A percentile compares a stretch with the other conserved stretches of the same genome.
These are phyloP conservation scores for Cladopsammia gracilis DNA, from an alignment of 64 coral and sea anemone genomes.

Conservation along the genomic window DNA sequence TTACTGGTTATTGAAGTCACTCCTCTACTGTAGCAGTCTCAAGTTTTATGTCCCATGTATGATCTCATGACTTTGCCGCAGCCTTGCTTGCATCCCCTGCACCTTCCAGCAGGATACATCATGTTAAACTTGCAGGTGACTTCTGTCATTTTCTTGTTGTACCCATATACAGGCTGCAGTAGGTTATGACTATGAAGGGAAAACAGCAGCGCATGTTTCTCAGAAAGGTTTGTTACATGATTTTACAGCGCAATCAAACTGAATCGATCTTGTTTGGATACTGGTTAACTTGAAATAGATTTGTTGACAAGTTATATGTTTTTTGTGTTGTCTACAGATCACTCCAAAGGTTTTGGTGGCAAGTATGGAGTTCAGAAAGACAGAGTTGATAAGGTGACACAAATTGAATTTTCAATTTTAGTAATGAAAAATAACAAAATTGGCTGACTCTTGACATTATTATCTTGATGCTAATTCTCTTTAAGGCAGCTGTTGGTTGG, in stretches of 20 bases:
- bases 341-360: conserved; percentile 88
- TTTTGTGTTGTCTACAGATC: conserved; percentile 63
- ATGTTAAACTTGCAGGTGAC: background rate
- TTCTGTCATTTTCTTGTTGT: background rate
- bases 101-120: too few species aligned
- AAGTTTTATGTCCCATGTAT: too few species aligned
- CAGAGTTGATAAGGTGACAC: conserved; percentile 79
- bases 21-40: too few species aligned
- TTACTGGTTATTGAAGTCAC: too few species aligned
- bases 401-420: background rate
- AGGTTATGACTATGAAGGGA: conserved; percentile 9
- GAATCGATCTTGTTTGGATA: too few species aligned
- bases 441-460: too few species aligned
- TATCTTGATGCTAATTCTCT: background rate
- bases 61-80: too few species aligned
- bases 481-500: conserved; percentile 70
- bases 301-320: background rate
- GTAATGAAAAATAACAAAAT: background rate
- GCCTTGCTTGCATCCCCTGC: too few species aligned
- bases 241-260: too few species aligned
- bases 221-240: conserved; percentile 16
- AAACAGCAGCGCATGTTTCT: conserved; percentile 21
- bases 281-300: background rate
- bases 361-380: conserved; percentile 89
- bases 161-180: conserved; percentile 16